Conservation (phyloP, 2,797 vertebrate species). For the Astyanax mexicanus region DNA sequence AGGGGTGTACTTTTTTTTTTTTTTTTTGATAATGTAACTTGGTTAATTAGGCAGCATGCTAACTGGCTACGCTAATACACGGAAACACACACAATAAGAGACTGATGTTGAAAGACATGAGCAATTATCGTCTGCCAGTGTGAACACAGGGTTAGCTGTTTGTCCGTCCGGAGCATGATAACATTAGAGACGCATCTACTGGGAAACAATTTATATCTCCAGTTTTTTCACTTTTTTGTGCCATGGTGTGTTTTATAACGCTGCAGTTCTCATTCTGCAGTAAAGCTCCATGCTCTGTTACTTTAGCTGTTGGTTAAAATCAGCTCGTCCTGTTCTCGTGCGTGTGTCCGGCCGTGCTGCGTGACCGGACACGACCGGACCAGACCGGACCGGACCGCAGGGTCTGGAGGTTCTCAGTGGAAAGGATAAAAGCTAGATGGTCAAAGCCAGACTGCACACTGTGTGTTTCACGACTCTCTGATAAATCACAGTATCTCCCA, state of each 20-base stretch:
- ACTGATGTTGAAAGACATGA: no score
- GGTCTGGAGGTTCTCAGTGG: conserved; percentile 34
- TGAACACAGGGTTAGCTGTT: no score
- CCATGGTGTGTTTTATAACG: not conserved
- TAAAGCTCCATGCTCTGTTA: not conserved
- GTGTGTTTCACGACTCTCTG: conserved; percentile 32
- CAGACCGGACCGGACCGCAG: conserved; percentile 25
- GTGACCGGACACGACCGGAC: conserved; percentile 24
- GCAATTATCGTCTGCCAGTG: no score
- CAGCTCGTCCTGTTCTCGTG: conserved; percentile 1
- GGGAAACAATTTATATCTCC: not conserved
- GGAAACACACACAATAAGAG: no score
- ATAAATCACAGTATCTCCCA: not conserved
- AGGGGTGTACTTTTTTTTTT: no score
- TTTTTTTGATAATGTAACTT: no score
- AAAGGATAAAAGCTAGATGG: conserved; percentile 48
- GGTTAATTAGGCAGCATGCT: no score
- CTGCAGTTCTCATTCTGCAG: not conserved
- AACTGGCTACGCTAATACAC: no score
- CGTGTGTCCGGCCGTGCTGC: not conserved
- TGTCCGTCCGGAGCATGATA: not conserved
- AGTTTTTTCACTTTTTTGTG: not conserved
- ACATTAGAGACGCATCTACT: not conserved
- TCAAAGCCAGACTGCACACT: conserved; percentile 60
- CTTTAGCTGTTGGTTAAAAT: not conserved